Conservation (phyloP, 2,797 vertebrate genomes). For the Aeoliscus strigatus region DNA sequence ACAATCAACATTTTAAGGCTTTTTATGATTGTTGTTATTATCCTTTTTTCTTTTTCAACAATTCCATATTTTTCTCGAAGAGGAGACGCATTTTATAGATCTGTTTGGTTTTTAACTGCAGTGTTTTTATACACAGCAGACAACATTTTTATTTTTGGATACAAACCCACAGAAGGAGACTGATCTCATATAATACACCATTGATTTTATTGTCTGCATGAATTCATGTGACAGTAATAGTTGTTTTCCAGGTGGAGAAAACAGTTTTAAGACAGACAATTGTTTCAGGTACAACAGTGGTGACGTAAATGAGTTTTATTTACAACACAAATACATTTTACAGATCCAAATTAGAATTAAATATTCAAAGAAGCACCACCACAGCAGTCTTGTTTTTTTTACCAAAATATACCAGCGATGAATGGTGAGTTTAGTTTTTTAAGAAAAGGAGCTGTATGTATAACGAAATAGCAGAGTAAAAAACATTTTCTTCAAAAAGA, state of each 20-base stretch:
- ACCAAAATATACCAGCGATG: no score
- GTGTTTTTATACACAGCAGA: neutral
- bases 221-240: neutral
- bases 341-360: no score
- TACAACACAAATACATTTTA: no score
- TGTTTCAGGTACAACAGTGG: no score
- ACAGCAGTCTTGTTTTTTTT: no score
- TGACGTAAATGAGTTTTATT: no score
- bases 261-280: no score
- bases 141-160: conserved; percentile 1
- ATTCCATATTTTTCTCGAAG: conserved; percentile 5
- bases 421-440: no score
- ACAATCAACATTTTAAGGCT: conserved; percentile 31
- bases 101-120: neutral
- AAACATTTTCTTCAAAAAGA: no score
- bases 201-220: neutral
- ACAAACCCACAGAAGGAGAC: neutral
- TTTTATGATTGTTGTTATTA: conserved; percentile 25
- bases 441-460: no score
- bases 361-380: no score
- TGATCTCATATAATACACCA: conserved; percentile 1
- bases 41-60: conserved; percentile 24
- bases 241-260: neutral
- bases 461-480: no score
- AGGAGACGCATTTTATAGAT: conserved; percentile 3